Percentiles rank a stretch among this genome's conserved stretches.
These are phyloP conservation scores for Eupeodes corollae DNA, from an alignment of 1,140 invertebrate species.

Conservation along the genomic window DNA sequence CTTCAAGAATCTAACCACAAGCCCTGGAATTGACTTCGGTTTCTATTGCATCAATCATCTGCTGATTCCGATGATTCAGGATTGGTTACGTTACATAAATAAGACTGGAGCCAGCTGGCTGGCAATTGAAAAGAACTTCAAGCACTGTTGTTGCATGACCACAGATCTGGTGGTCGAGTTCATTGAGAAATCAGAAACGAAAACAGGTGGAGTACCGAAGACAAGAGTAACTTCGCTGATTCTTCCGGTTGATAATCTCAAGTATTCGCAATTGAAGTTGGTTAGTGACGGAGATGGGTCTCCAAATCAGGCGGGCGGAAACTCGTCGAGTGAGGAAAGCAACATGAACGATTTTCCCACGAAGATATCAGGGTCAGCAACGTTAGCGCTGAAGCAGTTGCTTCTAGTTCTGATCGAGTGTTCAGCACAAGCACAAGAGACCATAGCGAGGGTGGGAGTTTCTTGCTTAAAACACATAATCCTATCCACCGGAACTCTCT, in stretches of 20 bases:
- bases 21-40: conserved; percentile 73
- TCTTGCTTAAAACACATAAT: conserved; percentile 84
- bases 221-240: conserved; percentile 31
- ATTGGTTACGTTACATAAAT: conserved; percentile 70
- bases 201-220: conserved; percentile 16
- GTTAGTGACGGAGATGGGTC: conserved; percentile 22
- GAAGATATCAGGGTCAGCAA: conserved; percentile 43
- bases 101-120: conserved; percentile 57
- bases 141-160: conserved; percentile 82
- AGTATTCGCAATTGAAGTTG: conserved; percentile 33
- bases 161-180: conserved; percentile 86
- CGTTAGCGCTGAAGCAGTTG: conserved; percentile 74
- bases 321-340: conserved; percentile 30
- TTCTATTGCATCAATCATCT: conserved; percentile 84
- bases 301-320: conserved; percentile 4
- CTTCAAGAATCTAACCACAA: conserved; percentile 59
- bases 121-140: conserved; percentile 72
- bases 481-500: conserved; percentile 64
- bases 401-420: conserved; percentile 82
- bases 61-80: conserved; percentile 77
- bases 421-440: conserved; percentile 76
- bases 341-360: conserved; percentile 29
- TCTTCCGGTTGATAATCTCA: conserved; percentile 27
- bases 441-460: conserved; percentile 79
- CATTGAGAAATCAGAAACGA: conserved; percentile 33